These are phyloP conservation scores for Alligator sinensis DNA, from an alignment of 2,113 vertebrate genomes.

Conservation along the genomic window DNA sequence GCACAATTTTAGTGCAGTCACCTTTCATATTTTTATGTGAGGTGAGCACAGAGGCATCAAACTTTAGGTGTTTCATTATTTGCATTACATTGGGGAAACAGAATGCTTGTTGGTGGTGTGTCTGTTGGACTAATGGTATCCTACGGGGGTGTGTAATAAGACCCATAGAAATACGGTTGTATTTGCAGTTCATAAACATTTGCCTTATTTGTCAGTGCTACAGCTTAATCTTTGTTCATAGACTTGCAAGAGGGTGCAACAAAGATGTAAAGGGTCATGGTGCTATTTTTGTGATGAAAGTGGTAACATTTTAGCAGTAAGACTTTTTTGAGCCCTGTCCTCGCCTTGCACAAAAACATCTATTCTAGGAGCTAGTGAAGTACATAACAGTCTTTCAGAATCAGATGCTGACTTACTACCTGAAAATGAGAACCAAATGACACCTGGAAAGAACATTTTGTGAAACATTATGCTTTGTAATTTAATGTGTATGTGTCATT, in stretches of 20 bases:
- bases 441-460: background rate
- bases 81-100: conserved; percentile 32
- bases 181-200: conserved; percentile 7
- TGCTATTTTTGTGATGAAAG: background rate
- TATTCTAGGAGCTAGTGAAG: background rate
- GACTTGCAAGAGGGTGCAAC: background rate
- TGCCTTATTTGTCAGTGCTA: background rate
- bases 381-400: background rate
- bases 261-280: fast-evolving
- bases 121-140: background rate
- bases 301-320: background rate
- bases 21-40: conserved; percentile 27
- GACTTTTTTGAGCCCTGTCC: background rate
- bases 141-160: background rate
- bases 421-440: background rate
- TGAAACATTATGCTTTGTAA: background rate
- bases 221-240: background rate
- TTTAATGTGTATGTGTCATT: conserved; percentile 25
- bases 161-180: background rate
- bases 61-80: conserved; percentile 63
- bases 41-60: background rate
- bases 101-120: conserved; percentile 27
- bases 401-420: background rate
- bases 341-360: background rate
- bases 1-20: fast-evolving